Percentiles rank a stretch among this genome's conserved stretches.
Conservation (phyloP, 2,888 invertebrate genomes). For the Tetropium fuscum region DNA sequence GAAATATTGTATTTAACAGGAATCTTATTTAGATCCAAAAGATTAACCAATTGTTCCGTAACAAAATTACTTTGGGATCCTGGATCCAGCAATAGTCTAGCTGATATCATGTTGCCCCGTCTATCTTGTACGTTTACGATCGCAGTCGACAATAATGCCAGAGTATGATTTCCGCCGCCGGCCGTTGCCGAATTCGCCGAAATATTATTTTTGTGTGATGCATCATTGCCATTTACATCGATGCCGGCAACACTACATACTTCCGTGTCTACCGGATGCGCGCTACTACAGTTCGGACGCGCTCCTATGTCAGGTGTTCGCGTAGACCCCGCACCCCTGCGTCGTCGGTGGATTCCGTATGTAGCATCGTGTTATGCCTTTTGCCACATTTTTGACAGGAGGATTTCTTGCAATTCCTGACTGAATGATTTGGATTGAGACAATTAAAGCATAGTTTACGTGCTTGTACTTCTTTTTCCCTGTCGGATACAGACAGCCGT, state of each 20-base stretch:
- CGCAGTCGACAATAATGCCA: conserved; percentile 17
- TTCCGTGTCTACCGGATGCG: too few relatives aligned
- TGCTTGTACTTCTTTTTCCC: conserved; percentile 15
- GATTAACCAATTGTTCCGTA: conserved; percentile 16
- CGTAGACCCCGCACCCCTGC: too few relatives aligned
- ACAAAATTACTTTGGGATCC: conserved; percentile 32
- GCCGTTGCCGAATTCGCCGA: not conserved
- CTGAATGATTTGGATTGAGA: conserved; percentile 21
- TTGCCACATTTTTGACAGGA: conserved; percentile 28
- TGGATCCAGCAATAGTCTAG: conserved; percentile 21
- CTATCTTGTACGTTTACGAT: conserved; percentile 7
- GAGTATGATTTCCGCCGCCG: conserved; percentile 1
- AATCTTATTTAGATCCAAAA: conserved; percentile 14
- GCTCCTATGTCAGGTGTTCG: too few relatives aligned
- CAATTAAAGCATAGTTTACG: conserved; percentile 28
- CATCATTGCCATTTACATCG: too few relatives aligned
- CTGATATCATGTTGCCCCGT: not conserved
- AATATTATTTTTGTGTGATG: too few relatives aligned
- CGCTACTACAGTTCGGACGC: too few relatives aligned
- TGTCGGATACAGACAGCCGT: conserved; percentile 9
- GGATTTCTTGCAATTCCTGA: conserved; percentile 17
- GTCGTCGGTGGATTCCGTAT: not conserved
- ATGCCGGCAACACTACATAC: too few relatives aligned
- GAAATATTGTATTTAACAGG: conserved; percentile 10
- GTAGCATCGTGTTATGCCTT: conserved; percentile 30